Conservation (phyloP, 2,113 vertebrate species). For the Acrocephalus kingi region DNA sequence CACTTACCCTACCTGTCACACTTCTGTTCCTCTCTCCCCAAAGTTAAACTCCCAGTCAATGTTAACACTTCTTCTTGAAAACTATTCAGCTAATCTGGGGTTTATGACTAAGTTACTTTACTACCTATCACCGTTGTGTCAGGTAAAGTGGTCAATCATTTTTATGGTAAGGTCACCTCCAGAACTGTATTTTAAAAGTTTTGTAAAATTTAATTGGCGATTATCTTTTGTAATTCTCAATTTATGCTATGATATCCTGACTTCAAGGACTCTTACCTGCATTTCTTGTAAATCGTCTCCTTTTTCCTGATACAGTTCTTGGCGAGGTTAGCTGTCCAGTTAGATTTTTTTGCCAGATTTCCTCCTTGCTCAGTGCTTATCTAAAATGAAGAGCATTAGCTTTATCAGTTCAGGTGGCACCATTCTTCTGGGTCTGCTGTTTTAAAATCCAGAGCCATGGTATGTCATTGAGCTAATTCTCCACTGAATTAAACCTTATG, state of each 20-base stretch:
- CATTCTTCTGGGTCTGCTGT: neutral
- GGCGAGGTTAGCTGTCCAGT: neutral
- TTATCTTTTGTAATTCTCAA: neutral
- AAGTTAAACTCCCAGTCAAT: accelerated
- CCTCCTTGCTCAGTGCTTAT: neutral
- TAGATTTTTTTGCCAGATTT: neutral
- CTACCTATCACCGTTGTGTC: neutral
- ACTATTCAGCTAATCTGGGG: neutral
- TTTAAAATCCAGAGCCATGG: neutral
- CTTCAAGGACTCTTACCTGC: neutral
- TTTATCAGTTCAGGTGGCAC: neutral
- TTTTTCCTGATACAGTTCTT: neutral
- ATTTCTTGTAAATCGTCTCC: neutral
- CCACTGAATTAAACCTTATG: neutral
- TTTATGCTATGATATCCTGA: neutral
- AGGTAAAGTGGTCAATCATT: neutral
- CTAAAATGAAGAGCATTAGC: neutral
- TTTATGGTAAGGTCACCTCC: neutral
- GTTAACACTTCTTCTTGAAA: neutral
- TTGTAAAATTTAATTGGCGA: neutral
- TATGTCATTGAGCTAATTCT: neutral
- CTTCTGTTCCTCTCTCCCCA: neutral
- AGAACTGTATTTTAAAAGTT: neutral
- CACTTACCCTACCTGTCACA: neutral
- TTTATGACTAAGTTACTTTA: neutral